phyloP scores from a whole-genome alignment of 2,113 vertebrate genomes.

The Sapayoa aenigma region DNA sequence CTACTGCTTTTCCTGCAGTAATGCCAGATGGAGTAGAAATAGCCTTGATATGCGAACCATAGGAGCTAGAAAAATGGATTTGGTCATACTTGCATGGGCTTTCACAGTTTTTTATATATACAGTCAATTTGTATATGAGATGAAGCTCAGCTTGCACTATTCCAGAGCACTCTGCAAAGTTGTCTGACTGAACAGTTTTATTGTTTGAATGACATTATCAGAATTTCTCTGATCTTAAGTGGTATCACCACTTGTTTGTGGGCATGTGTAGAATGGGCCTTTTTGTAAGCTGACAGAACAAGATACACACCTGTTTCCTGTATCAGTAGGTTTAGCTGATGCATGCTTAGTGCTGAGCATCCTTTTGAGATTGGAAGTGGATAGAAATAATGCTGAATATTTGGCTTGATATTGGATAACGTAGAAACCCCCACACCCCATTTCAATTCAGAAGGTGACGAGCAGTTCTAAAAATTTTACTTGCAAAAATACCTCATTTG shows the following conservation, averaged over 20 bases:
- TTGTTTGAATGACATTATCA: not conserved
- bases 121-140: not conserved
- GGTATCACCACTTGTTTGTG: not conserved
- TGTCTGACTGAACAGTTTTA: not conserved
- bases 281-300: not conserved
- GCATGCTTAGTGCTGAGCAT: not conserved
- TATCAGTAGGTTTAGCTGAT: not conserved
- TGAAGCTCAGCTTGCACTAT: not conserved
- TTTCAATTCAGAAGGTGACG: not conserved
- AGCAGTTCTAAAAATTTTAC: not conserved
- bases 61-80: not conserved
- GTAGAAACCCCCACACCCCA: not conserved
- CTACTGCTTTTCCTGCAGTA: not conserved
- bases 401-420: not conserved
- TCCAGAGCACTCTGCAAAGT: not conserved
- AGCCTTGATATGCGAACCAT: not conserved
- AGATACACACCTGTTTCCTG: not conserved
- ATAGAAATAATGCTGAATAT: not conserved
- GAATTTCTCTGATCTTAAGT: not conserved
- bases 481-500: not conserved
- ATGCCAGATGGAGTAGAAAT: not conserved
- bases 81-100: not conserved
- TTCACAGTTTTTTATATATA: not conserved
- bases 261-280: not conserved
- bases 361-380: not conserved